Percentiles rank a stretch among this genome's conserved stretches.
Evolutionary conservation across 2,797 vertebrate genomes (phyloP).

Genomic region (Poeciliopsis gracilis): DNA sequence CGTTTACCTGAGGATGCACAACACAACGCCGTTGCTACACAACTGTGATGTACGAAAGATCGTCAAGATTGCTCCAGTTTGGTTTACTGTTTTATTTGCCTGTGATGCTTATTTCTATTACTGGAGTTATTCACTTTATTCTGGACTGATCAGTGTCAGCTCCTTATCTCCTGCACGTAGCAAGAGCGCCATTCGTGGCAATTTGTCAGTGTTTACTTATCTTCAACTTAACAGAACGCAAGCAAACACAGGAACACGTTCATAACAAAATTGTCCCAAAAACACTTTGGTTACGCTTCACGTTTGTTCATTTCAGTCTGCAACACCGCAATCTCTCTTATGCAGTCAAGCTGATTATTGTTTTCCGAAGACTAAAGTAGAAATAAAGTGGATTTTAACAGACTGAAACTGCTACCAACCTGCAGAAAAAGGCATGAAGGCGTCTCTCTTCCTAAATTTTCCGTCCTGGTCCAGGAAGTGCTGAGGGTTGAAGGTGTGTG

Average conservation of each 20-base stretch:
- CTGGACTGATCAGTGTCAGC: too few relatives aligned
- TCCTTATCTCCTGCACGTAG: neutral
- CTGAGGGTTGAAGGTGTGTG: conserved; percentile 67
- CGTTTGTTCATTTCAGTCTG: too few relatives aligned
- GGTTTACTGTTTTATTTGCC: neutral
- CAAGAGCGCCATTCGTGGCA: too few relatives aligned
- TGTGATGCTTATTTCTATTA: neutral
- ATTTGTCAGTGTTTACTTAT: too few relatives aligned
- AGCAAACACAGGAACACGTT: too few relatives aligned
- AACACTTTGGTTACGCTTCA: neutral
- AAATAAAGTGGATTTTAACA: neutral
- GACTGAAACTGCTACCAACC: conserved; percentile 56
- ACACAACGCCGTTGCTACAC: neutral
- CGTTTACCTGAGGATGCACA: conserved; percentile 77
- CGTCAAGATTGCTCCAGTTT: neutral
- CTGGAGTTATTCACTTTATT: too few relatives aligned
- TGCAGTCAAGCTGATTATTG: neutral
- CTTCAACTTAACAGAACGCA: too few relatives aligned
- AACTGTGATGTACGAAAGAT: neutral
- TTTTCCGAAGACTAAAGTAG: neutral
- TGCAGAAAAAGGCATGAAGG: conserved; percentile 80
- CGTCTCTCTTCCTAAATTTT: conserved; percentile 73
- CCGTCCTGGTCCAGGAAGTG: conserved; percentile 69
- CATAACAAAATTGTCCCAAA: neutral
- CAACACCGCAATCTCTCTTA: neutral